phyloP scores from a whole-genome alignment of 2,797 vertebrate species.

The Rhodeus uyekii region DNA sequence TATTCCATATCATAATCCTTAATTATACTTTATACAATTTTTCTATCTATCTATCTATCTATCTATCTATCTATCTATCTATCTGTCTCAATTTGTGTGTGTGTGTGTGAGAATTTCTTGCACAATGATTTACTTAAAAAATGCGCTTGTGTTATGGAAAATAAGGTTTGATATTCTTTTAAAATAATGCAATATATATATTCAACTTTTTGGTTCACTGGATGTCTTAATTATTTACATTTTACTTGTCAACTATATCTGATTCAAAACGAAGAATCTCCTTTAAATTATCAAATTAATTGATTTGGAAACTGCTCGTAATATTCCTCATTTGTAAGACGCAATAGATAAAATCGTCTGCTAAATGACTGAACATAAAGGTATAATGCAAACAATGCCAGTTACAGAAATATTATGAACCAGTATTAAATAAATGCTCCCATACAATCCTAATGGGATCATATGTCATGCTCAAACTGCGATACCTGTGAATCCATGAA shows the following conservation, averaged over 20 bases:
- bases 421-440: not conserved
- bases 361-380: not conserved
- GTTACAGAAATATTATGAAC: not conserved
- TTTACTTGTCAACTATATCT: not conserved
- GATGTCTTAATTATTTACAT: not conserved
- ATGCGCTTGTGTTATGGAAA: not conserved
- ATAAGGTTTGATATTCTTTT: not conserved
- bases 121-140: not conserved
- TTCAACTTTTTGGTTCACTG: not conserved
- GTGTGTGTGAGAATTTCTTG: not conserved
- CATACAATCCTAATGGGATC: not conserved
- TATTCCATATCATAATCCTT: not conserved
- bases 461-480: slow-evolving; percentile 1
- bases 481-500: not conserved
- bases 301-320: not conserved
- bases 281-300: not conserved
- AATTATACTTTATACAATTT: not conserved
- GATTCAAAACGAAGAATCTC: not conserved
- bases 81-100: too few species aligned
- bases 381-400: not conserved
- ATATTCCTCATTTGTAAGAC: not conserved
- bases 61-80: too few species aligned
- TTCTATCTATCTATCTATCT: too few species aligned
- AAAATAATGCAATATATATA: not conserved
- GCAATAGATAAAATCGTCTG: not conserved